A percentile compares a stretch with the other conserved stretches of the same genome.
phyloP scores from a whole-genome alignment of 2,113 vertebrate species.

The Upupa epops region DNA sequence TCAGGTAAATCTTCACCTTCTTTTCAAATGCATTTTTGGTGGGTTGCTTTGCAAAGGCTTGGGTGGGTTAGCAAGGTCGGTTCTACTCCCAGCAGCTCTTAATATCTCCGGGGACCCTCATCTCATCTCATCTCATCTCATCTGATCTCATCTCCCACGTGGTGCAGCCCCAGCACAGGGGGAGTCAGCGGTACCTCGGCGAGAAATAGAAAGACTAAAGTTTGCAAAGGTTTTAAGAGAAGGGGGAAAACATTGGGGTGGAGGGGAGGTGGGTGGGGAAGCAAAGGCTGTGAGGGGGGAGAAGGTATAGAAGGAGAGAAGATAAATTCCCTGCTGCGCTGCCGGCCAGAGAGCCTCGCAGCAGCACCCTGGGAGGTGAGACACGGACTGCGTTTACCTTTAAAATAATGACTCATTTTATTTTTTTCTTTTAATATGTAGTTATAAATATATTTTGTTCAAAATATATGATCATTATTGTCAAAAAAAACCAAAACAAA shows the following conservation, averaged over 20 bases:
- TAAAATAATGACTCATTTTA: slow-evolving; percentile 98
- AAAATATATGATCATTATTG: slow-evolving; percentile 99
- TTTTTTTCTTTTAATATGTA: slow-evolving; percentile 93
- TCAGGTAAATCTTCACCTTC: slow-evolving; percentile 61
- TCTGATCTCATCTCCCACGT: background rate
- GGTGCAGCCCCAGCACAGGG: slow-evolving; percentile 14
- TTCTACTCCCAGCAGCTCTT: slow-evolving; percentile 21
- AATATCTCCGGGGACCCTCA: slow-evolving; percentile 44
- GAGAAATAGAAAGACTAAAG: slow-evolving; percentile 46
- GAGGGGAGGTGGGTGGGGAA: background rate
- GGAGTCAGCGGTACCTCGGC: slow-evolving; percentile 3
- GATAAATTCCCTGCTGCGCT: slow-evolving; percentile 74
- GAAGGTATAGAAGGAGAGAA: background rate
- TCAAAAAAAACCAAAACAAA: slow-evolving; percentile 81
- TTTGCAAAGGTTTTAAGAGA: background rate
- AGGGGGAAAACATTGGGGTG: background rate
- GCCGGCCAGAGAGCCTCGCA: slow-evolving; percentile 76
- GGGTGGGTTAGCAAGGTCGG: slow-evolving; percentile 53
- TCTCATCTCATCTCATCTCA: background rate
- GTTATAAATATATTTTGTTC: slow-evolving; percentile 99
- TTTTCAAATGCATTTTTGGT: slow-evolving; percentile 68
- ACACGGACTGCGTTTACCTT: slow-evolving; percentile 85
- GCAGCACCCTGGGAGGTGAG: slow-evolving; percentile 72
- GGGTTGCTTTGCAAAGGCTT: slow-evolving; percentile 49
- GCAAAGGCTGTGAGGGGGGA: background rate